Conservation (phyloP, 2,113 vertebrate genomes). For the Acrocephalus arundinaceus region DNA sequence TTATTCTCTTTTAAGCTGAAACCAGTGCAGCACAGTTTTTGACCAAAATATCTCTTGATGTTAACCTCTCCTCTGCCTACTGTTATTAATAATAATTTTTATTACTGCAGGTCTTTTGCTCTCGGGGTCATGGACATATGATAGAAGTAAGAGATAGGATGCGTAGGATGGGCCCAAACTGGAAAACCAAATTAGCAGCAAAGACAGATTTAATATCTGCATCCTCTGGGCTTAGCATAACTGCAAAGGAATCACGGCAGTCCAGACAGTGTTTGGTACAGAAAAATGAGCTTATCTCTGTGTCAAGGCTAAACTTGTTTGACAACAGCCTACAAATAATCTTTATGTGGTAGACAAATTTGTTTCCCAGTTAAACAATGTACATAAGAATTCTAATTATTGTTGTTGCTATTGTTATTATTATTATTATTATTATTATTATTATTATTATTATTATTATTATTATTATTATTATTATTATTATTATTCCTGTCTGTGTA, state of each 20-base stretch:
- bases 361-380: neutral
- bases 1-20: neutral
- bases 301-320: neutral
- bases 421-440: neutral
- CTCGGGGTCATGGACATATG: neutral
- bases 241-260: neutral
- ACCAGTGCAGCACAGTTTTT: neutral
- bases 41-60: neutral
- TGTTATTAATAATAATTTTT: neutral
- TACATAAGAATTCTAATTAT: neutral
- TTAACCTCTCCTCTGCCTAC: neutral
- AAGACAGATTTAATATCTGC: neutral
- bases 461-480: neutral
- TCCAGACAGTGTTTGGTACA: neutral
- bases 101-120: neutral
- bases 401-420: neutral
- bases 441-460: neutral
- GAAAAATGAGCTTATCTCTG: neutral
- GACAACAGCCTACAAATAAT: neutral
- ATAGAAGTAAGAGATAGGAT: neutral
- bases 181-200: neutral
- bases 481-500: neutral
- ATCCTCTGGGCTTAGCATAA: neutral
- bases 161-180: fast-evolving
- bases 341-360: neutral